phyloP scores from a whole-genome alignment of 2,797 vertebrate genomes.

The Cossypha dichroa region DNA sequence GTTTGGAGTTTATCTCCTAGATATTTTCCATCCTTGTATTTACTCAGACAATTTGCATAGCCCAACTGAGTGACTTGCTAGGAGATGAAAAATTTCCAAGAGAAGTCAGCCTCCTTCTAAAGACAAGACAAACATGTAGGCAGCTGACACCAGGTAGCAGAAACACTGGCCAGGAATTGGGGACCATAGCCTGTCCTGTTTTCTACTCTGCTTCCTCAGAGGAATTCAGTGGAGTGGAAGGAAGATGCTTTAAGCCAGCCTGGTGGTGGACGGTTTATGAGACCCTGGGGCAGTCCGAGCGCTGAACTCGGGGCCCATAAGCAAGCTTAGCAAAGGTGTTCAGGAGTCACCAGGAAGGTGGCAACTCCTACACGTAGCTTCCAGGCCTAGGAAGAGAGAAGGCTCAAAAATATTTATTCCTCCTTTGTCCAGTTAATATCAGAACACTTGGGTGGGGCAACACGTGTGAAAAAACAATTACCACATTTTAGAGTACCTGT shows the following conservation, averaged over 20 bases:
- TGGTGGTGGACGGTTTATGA: neutral
- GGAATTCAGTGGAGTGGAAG: neutral
- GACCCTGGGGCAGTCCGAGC: neutral
- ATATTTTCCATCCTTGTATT: neutral
- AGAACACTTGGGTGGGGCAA: neutral
- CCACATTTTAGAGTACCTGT: neutral
- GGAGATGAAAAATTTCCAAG: neutral
- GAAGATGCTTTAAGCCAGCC: neutral
- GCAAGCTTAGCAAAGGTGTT: neutral
- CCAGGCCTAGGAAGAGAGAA: neutral
- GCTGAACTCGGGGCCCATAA: neutral
- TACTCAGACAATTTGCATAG: neutral
- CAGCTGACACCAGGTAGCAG: neutral
- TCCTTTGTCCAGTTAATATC: neutral
- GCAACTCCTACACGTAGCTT: neutral
- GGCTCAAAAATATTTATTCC: neutral
- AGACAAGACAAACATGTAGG: neutral
- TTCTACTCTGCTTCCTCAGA: neutral
- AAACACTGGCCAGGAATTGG: neutral
- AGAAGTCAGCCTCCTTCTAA: neutral
- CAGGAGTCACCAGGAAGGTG: neutral
- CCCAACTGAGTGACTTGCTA: neutral
- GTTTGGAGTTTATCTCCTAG: neutral
- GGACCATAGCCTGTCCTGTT: neutral
- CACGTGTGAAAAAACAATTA: rapidly evolving